A percentile compares a stretch with the other conserved stretches of the same genome.
phyloP scores from a whole-genome alignment of 2,888 invertebrate species.

The Proisotoma minuta region DNA sequence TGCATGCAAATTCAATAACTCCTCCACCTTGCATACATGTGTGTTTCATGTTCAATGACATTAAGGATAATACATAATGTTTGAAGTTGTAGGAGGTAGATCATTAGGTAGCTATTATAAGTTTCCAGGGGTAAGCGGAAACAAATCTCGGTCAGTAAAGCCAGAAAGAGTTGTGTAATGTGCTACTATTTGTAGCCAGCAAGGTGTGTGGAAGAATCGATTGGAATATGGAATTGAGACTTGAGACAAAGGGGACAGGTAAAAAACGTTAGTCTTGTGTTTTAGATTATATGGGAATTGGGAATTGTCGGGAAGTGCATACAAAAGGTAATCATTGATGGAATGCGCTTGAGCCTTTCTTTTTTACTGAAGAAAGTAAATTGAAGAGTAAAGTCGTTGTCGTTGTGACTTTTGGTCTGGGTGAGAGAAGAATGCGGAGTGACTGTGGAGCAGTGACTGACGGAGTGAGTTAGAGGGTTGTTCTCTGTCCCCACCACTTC shows the following conservation, averaged over 20 bases:
- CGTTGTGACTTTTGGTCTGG: background rate
- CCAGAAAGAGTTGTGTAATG: background rate
- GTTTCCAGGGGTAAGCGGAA: too few relatives aligned
- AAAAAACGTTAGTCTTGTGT: too few relatives aligned
- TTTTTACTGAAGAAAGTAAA: background rate
- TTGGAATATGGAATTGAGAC: too few relatives aligned
- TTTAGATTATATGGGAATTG: constrained; percentile 15
- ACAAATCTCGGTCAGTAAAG: background rate
- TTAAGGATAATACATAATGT: too few relatives aligned
- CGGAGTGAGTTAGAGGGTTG: constrained; percentile 4
- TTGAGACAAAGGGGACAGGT: constrained; percentile 5
- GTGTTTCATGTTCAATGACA: too few relatives aligned
- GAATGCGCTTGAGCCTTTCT: constrained; percentile 35
- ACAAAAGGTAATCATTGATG: constrained; percentile 29
- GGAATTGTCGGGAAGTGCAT: constrained; percentile 8
- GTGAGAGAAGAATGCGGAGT: background rate
- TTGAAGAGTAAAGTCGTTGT: background rate
- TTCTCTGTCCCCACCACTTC: background rate
- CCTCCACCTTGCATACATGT: too few relatives aligned
- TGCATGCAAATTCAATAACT: too few relatives aligned
- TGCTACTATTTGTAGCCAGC: too few relatives aligned
- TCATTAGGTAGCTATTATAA: too few relatives aligned
- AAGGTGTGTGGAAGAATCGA: too few relatives aligned
- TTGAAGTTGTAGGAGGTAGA: too few relatives aligned
- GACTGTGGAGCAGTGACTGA: background rate